These are phyloP conservation scores for Magallana ariakensis DNA, from an alignment of 1,140 invertebrate genomes.

Conservation along the genomic window DNA sequence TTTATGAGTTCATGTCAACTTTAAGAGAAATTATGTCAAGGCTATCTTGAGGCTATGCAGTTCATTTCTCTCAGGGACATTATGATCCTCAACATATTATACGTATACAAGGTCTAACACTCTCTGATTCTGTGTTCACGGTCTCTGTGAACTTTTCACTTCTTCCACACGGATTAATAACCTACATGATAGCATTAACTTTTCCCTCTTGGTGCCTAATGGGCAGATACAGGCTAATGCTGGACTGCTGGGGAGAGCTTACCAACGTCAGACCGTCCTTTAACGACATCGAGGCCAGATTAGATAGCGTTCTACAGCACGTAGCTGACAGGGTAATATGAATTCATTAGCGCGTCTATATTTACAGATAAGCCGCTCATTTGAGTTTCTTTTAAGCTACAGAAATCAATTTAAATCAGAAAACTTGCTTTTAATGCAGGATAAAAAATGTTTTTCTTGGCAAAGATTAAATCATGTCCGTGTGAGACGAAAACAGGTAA, in stretches of 20 bases:
- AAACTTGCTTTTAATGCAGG: no score
- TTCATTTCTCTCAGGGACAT: background rate
- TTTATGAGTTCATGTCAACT: no score
- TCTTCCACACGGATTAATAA: background rate
- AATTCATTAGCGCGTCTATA: background rate
- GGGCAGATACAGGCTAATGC: conserved; percentile 2
- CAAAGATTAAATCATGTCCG: no score
- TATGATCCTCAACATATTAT: background rate
- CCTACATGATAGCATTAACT: background rate
- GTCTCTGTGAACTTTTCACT: background rate
- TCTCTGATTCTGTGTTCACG: background rate
- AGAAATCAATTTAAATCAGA: no score
- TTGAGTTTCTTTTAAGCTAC: no score
- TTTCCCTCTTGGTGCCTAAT: background rate
- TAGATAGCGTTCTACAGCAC: background rate
- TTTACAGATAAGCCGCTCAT: no score
- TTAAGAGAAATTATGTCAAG: background rate
- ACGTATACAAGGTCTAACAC: no score
- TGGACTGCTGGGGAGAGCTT: background rate
- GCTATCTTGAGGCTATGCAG: no score
- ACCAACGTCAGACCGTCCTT: background rate
- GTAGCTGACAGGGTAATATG: conserved; percentile 31
- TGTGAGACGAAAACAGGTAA: no score
- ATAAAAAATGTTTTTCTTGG: no score
- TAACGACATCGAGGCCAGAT: background rate